Evolutionary conservation across 2,888 invertebrate genomes (phyloP), one percentile per base, ranked within the genome.

Genomic region (Ennomos erosarius): DNA sequence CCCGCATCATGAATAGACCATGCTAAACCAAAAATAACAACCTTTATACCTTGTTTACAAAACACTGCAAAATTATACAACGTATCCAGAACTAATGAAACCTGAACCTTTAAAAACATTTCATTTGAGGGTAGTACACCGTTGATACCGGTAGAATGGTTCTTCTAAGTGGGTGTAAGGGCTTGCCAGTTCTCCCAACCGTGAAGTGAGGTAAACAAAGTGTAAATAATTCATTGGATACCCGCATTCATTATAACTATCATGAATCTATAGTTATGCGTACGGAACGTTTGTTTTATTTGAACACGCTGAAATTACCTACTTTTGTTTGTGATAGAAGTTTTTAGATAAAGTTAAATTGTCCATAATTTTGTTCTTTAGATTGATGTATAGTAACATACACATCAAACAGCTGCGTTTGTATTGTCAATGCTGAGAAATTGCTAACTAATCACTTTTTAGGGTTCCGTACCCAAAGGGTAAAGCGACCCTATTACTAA

Each of bases 221-320:
- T 67, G 71, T 80, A 74, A 81, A 81, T 81, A 79, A 81, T 81
- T 81, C 79, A 81, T 76, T 56, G 74, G 68, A 59, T 70, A 68
- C 70, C 80, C 74, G 73, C 74, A 77, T 79, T 74, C 72, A 74
- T 79, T 78, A 76, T 73, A 70, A 73, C 68, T 70, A 73, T 70
- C 68, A 65, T 68, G 59, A 54, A 43, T 59, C 44, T 44, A 16
- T 49, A 33, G 55, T 48, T 47, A 47, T 46, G 46, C 39, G 50
- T 44, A 47, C 39, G 40, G 58, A 48, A 38, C 55, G 48, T 49
- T 42, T 36, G 10, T 38, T 38, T 40, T 10, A n/a, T 46, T 38
- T 45, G 26, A 26, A 5, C 26, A 26, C 26, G 26, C 26, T 26
- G 26, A 26, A 6, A 26, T 26, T 6, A 26, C 26, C 26, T 26